Evolutionary conservation across 2,113 vertebrate species (phyloP).

Genomic region (Oceanodroma tethys): DNA sequence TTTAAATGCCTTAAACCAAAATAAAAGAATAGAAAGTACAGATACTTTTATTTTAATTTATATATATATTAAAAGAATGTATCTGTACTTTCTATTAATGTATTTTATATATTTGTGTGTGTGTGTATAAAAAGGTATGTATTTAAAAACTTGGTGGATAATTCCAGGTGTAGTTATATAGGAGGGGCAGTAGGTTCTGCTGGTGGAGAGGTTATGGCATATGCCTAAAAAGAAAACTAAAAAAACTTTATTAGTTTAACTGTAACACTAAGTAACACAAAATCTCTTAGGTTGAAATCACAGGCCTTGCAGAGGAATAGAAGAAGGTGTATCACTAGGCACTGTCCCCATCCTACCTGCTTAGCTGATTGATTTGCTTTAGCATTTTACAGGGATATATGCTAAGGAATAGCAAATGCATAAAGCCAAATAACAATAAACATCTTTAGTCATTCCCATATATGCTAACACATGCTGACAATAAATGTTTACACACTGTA

Average conservation of each 20-base stretch:
- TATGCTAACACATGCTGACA: background rate
- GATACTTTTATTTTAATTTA: background rate
- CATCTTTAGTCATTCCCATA: background rate
- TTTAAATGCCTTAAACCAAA: background rate
- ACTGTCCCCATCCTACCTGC: background rate
- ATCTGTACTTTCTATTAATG: background rate
- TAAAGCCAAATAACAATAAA: background rate
- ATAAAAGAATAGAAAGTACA: background rate
- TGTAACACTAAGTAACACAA: background rate
- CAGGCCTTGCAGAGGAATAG: background rate
- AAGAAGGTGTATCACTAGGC: background rate
- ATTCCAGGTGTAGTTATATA: background rate
- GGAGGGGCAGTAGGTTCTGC: background rate
- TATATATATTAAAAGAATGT: background rate
- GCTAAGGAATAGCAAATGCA: background rate
- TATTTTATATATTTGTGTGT: background rate
- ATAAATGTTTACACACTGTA: background rate
- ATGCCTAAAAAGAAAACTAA: background rate
- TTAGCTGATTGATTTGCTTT: background rate
- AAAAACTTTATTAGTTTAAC: background rate
- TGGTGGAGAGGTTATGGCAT: background rate
- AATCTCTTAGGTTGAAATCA: background rate
- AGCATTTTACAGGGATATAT: background rate
- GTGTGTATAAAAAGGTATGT: background rate
- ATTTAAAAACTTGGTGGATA: background rate